Base-by-base conservation (phyloP, 2,113 vertebrate species). In the Microcebus tavaratra region DNA sequence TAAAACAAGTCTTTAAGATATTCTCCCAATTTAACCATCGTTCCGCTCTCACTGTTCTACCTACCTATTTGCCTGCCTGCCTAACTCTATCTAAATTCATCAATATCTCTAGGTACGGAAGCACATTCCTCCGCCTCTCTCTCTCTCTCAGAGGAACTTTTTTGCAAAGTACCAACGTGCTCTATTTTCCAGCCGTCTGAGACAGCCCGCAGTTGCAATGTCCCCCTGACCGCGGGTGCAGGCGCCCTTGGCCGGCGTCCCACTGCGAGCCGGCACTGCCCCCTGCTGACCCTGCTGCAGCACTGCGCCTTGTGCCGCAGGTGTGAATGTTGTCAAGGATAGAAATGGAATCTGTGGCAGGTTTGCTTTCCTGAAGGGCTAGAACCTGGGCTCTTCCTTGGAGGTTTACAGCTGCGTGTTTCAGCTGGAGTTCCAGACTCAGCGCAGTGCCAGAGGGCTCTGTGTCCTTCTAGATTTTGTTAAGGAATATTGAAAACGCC, bases 271-370 rank as follows among this genome's bases (percentile, higher is more conserved):
- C 18, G 1, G 18, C 82, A 63, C 78, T 72, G 86, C 95, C 82
- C 91, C 34, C 93, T 96, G 92, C 73, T 73, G 96, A 8, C 11
- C 21, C 1, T 2, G 50, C 3, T 11, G 34, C 5, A 20, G 59
- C 9, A 13, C 39, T 5, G 42, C 13, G 0, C 2, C 2, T 4
- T 18, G 45, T 3, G 25, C 39, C 3, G 25, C 39, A 4, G 39
- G 25, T 63, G 61, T 21, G 2, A 7, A 57, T 21, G 7, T 17
- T 57, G 55, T 21, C 8, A 2, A 57, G 0, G 2, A 21, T 57
- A 21, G 20, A 57, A 57, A 21, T 0, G 7, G 55, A 4, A 57
- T n/a, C n/a, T n/a, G 7, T 2, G 21, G 55, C 20, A n/a, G 15
- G 65, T 34, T 48, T 36, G 9, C 10, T 18, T 5, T 72, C 15